phyloP scores from a whole-genome alignment of 2,888 invertebrate genomes.

The Cephus spinipes region DNA sequence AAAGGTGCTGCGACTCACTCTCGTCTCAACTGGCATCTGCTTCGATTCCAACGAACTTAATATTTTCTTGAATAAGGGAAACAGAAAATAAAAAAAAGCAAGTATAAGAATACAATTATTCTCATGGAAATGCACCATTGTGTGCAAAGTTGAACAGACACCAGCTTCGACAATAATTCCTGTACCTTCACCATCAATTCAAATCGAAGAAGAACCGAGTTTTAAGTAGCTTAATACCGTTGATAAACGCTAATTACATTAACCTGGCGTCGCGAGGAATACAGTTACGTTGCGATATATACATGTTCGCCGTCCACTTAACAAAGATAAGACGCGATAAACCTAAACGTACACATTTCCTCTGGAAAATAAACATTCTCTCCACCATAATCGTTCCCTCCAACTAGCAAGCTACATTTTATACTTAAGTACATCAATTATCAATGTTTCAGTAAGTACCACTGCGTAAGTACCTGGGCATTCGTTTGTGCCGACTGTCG shows the following conservation, averaged over 20 bases:
- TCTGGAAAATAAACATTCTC: constrained; percentile 18
- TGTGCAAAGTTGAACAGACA: not conserved
- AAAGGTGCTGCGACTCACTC: not conserved
- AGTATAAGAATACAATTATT: not conserved
- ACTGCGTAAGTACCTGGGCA: constrained; percentile 27
- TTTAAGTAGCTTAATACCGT: not conserved
- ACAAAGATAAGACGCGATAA: constrained; percentile 1
- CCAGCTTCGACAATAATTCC: not conserved
- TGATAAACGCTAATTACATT: not conserved
- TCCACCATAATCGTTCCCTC: constrained; percentile 15
- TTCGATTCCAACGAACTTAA: not conserved
- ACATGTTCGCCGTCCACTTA: constrained; percentile 14
- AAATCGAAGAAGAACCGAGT: not conserved
- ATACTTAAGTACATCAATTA: constrained; percentile 55
- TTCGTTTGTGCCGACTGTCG: constrained; percentile 23
- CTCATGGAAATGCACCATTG: not conserved
- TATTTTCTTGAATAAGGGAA: not conserved
- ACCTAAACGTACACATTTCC: constrained; percentile 6
- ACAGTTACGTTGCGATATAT: constrained; percentile 26
- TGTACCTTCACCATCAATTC: not conserved
- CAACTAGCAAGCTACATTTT: constrained; percentile 9
- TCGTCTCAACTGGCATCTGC: not conserved
- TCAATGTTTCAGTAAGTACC: constrained; percentile 34
- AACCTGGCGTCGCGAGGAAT: not conserved
- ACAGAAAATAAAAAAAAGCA: not conserved